Conservation (phyloP, 2,888 invertebrate genomes). For the Resseliella maxima region DNA sequence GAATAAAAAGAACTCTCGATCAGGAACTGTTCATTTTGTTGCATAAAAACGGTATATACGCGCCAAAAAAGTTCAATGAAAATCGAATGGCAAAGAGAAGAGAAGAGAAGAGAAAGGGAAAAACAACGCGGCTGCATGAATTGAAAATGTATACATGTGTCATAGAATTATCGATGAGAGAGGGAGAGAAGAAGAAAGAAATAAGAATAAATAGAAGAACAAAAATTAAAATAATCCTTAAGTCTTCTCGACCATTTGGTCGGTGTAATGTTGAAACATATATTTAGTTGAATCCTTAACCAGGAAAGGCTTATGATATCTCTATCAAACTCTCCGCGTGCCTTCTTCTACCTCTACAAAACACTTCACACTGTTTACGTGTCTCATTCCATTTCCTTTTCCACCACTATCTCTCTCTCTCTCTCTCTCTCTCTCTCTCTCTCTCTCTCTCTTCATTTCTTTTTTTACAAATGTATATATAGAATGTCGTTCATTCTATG, state of each 20-base stretch:
- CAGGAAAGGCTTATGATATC: not conserved
- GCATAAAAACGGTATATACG: not conserved
- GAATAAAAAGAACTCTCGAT: not conserved
- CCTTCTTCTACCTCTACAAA: not conserved
- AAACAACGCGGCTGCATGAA: not conserved
- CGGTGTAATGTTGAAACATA: not conserved
- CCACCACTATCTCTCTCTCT: not conserved
- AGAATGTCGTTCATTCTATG: too few relatives aligned
- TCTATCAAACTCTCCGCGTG: too few relatives aligned
- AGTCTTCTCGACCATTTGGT: not conserved
- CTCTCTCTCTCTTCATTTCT: not conserved
- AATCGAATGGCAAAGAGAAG: not conserved
- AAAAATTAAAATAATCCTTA: not conserved
- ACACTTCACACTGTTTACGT: not conserved
- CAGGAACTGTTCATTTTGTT: not conserved
- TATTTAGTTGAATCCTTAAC: not conserved
- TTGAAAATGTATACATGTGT: slow-evolving; percentile 7
- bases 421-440: not conserved
- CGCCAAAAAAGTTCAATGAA: not conserved
- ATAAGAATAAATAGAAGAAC: not conserved
- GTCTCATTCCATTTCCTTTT: not conserved
- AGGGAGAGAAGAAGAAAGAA: not conserved
- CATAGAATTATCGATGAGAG: not conserved
- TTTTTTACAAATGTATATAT: too few relatives aligned
- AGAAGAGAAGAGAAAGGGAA: not conserved